Percentiles rank a stretch among this genome's conserved stretches.
These are phyloP conservation scores for Rhagonycha lutea DNA, from an alignment of 2,888 invertebrate genomes.

Conservation along the genomic window DNA sequence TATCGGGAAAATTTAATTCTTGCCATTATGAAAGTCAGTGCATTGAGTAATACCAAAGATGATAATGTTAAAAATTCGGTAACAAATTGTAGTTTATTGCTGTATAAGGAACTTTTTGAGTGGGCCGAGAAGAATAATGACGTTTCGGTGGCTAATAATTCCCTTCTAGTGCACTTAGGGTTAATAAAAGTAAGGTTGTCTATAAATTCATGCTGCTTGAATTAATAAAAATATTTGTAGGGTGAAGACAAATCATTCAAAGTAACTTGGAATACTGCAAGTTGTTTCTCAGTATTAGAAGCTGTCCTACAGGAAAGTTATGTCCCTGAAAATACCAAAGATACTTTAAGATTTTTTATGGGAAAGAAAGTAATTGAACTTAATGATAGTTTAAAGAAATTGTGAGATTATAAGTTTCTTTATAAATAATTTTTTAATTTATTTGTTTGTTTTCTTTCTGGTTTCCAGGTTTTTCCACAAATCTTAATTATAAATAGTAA, in stretches of 20 bases:
- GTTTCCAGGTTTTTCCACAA: not conserved
- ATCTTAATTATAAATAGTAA: too few relatives aligned
- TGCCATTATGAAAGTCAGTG: conserved; percentile 60
- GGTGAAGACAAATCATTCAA: conserved; percentile 69
- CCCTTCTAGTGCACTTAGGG: conserved; percentile 67
- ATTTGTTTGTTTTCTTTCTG: not conserved
- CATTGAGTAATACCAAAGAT: conserved; percentile 61
- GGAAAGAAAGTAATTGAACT: conserved; percentile 48
- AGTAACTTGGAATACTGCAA: conserved; percentile 66
- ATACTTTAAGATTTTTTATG: conserved; percentile 59
- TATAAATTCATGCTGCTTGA: not conserved
- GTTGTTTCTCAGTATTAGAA: conserved; percentile 64
- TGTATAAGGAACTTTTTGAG: conserved; percentile 61
- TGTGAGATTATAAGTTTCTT: not conserved
- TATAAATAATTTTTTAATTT: conserved; percentile 1
- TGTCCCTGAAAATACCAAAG: conserved; percentile 58
- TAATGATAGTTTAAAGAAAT: conserved; percentile 5
- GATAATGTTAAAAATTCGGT: conserved; percentile 53
- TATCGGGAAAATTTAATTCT: conserved; percentile 51
- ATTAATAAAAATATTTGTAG: conserved; percentile 53
- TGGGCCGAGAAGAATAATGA: conserved; percentile 57
- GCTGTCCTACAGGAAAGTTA: conserved; percentile 58
- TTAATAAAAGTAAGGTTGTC: conserved; percentile 69
- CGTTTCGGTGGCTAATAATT: conserved; percentile 64
- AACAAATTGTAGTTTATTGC: conserved; percentile 54